Percentiles rank a stretch among this genome's conserved stretches.
Conservation (phyloP, 2,113 vertebrate genomes). For the Crotalus horridus region DNA sequence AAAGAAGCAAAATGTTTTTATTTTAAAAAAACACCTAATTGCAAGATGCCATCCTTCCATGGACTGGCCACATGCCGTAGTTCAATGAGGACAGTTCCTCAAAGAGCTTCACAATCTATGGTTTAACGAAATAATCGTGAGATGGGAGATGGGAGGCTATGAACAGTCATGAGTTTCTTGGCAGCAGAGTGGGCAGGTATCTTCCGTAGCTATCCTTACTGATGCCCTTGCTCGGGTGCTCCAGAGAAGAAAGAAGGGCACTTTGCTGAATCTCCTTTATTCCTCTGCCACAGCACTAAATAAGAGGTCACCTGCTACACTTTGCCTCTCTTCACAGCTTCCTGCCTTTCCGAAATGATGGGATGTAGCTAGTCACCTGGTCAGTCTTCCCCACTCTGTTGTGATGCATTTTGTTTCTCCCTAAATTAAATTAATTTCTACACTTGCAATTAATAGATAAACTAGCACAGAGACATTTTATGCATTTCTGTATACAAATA, state of each 20-base stretch:
- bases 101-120: background rate
- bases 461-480: background rate
- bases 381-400: background rate
- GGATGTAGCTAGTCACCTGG: background rate
- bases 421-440: background rate
- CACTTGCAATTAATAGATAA: background rate
- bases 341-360: background rate
- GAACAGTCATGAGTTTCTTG: background rate
- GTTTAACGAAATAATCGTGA: background rate
- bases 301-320: background rate
- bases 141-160: too few relatives aligned
- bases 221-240: background rate
- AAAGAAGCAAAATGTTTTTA: background rate
- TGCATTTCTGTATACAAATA: background rate
- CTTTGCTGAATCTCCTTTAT: background rate
- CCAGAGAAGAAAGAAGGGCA: background rate
- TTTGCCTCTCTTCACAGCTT: background rate
- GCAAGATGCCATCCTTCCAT: constrained; percentile 12
- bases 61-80: background rate
- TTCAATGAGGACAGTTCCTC: background rate
- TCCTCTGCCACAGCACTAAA: background rate
- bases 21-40: constrained; percentile 14
- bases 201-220: background rate
- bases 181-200: background rate
- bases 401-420: background rate